These are phyloP conservation scores for Onychomys torridus DNA, from an alignment of 2,797 vertebrate species.

Conservation along the genomic window DNA sequence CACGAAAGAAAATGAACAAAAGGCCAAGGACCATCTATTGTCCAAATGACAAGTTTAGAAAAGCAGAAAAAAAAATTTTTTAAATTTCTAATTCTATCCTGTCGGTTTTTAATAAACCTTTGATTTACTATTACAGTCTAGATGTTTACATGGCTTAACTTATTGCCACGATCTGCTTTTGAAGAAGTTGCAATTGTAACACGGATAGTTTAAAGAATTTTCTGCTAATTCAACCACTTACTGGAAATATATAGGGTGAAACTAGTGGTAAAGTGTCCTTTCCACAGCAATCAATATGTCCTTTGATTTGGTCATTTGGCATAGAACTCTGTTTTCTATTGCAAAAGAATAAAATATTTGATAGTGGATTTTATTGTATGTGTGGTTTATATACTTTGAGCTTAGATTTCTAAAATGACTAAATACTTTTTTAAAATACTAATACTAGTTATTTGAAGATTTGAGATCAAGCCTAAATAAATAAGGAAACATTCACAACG, in stretches of 20 bases:
- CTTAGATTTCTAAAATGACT: background rate
- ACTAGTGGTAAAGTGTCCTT: background rate
- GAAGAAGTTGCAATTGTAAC: conserved; percentile 35
- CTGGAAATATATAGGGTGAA: conserved; percentile 52
- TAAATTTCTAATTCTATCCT: background rate
- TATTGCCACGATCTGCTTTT: background rate
- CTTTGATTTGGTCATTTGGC: conserved; percentile 46
- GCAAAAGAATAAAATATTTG: conserved; percentile 14
- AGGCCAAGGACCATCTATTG: conserved; percentile 48
- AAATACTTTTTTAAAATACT: conserved; percentile 36
- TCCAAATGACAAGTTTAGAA: conserved; percentile 51
- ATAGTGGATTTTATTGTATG: conserved; percentile 25
- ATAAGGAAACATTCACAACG: background rate
- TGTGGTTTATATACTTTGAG: background rate
- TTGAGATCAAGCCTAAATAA: background rate
- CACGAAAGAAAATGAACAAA: conserved; percentile 60
- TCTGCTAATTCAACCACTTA: conserved; percentile 58
- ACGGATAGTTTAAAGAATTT: conserved; percentile 39
- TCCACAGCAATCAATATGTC: conserved; percentile 1
- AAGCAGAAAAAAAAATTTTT: conserved; percentile 11
- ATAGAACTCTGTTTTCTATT: conserved; percentile 46
- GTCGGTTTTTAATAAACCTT: conserved; percentile 44
- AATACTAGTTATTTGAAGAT: background rate
- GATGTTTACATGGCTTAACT: conserved; percentile 29
- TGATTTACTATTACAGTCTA: conserved; percentile 47